These are phyloP conservation scores for Stegophylla sp. DNA, from an alignment of 2,888 invertebrate genomes.

Conservation along the genomic window DNA sequence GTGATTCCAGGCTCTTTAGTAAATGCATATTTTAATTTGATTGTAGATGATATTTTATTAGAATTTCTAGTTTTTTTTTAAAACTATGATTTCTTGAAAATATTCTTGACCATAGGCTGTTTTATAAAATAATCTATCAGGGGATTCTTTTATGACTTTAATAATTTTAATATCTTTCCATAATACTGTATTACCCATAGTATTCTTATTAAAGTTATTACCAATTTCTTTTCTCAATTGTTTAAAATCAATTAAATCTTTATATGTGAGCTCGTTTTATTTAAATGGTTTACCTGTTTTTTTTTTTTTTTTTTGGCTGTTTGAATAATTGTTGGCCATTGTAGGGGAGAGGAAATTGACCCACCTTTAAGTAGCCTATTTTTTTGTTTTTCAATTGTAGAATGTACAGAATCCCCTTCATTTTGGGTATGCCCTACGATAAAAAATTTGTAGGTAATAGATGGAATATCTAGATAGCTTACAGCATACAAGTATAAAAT, in stretches of 20 bases:
- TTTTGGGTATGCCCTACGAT: conserved; percentile 56
- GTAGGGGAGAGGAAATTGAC: conserved; percentile 32
- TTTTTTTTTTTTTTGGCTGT: conserved; percentile 50
- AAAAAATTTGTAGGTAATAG: conserved; percentile 56
- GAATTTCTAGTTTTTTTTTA: conserved; percentile 28
- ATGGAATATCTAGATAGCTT: conserved; percentile 21
- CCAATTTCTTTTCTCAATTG: conserved; percentile 28
- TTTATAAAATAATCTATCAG: conserved; percentile 30
- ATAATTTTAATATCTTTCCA: conserved; percentile 24
- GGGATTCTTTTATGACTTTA: conserved; percentile 28
- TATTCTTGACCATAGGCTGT: conserved; percentile 8
- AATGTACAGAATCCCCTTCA: conserved; percentile 57
- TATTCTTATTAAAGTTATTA: conserved; percentile 35
- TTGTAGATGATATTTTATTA: conserved; percentile 23
- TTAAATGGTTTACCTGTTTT: conserved; percentile 44
- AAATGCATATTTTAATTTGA: conserved; percentile 25
- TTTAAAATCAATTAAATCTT: conserved; percentile 48
- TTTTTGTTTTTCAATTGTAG: conserved; percentile 55
- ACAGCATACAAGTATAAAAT: conserved; percentile 60
- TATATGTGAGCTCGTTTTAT: conserved; percentile 36
- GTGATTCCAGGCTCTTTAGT: conserved; percentile 23
- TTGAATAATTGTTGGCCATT: conserved; percentile 27
- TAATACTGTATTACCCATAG: neutral
- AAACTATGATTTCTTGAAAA: conserved; percentile 19
- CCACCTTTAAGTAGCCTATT: conserved; percentile 45